Base-by-base conservation (phyloP, 2,888 invertebrate genomes). In the Pecten maximus region DNA sequence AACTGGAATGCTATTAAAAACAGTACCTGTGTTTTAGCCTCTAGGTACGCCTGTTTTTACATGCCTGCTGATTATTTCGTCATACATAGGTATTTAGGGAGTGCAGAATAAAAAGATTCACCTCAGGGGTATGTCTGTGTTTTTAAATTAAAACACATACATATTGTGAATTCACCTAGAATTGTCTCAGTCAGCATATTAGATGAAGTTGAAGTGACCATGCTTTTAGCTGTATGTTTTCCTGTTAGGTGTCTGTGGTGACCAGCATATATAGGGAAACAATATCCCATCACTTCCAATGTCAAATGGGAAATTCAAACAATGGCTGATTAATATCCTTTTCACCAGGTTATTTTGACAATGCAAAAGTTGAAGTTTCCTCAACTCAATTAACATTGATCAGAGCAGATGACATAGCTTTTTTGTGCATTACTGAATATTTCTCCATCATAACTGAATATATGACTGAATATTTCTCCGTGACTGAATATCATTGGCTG, bases 11-110 rank as follows among this genome's bases (percentile, higher is more conserved):
- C 8, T 60, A 60, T 60, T 60, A 60, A 44, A 44, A 44, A 60
- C 60, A 60, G 16, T n/a, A 60, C 60, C 60, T 60, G 60, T 60
- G n/a, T 74, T 74, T 28, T 74, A 74, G 60, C 28, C 28, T 74
- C 6, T 74, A 74, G 28, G 60, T 74, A 28, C n/a, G 16, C 60
- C 60, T 74, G 28, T n/a, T 74, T 28, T 19, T 28, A 74, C 16
- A 6, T 74, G 8, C 35, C 35, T 12, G 23, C 74, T 74, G 74
- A 74, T 74, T 35, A 28, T 74, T 74, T 74, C 74, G 74, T 74
- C 74, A 74, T 28, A 74, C 35, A 0, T 12, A 74, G 74, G 74
- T 74, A 74, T 74, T 74, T 74, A 74, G 74, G 74, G 74, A 74
- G 74, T 74, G 74, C 35, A 35, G 74, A 74, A 28, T 74, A 74